A percentile compares a stretch with the other conserved stretches of the same genome.
Evolutionary conservation across 2,113 vertebrate species (phyloP).

Genomic region (Origma solitaria): DNA sequence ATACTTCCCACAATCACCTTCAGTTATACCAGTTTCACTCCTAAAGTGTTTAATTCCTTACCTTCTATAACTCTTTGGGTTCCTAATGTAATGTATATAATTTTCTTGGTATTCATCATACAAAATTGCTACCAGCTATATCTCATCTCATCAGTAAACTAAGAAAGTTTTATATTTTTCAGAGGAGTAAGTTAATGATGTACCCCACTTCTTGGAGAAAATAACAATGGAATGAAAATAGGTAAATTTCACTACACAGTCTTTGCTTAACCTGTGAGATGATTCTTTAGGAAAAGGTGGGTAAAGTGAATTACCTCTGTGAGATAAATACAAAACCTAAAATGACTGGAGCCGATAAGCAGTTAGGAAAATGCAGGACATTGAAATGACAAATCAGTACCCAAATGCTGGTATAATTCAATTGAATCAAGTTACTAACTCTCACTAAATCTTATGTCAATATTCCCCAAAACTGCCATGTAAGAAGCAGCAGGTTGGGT

Average conservation of each 20-base stretch:
- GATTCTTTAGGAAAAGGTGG: background rate
- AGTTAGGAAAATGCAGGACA: background rate
- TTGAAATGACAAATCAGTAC: background rate
- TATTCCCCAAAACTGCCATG: background rate
- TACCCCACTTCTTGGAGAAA: rapidly evolving
- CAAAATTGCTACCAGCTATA: background rate
- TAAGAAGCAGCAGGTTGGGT: background rate
- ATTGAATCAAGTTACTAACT: background rate
- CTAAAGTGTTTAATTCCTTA: background rate
- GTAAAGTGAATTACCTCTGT: background rate
- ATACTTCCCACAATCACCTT: background rate
- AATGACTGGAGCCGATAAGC: background rate
- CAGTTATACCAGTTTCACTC: background rate
- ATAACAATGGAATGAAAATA: background rate
- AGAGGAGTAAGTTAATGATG: background rate
- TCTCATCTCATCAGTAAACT: background rate
- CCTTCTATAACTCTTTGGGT: background rate
- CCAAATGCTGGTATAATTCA: background rate
- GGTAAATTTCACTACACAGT: background rate
- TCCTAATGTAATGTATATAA: background rate
- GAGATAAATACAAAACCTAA: background rate
- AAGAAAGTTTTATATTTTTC: background rate
- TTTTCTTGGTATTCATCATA: background rate
- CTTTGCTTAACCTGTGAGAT: rapidly evolving
- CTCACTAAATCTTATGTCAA: background rate